Percentiles rank a stretch among this genome's conserved stretches.
These are phyloP conservation scores for Callosobruchus maculatus DNA, from an alignment of 2,888 invertebrate species.

Conservation along the genomic window DNA sequence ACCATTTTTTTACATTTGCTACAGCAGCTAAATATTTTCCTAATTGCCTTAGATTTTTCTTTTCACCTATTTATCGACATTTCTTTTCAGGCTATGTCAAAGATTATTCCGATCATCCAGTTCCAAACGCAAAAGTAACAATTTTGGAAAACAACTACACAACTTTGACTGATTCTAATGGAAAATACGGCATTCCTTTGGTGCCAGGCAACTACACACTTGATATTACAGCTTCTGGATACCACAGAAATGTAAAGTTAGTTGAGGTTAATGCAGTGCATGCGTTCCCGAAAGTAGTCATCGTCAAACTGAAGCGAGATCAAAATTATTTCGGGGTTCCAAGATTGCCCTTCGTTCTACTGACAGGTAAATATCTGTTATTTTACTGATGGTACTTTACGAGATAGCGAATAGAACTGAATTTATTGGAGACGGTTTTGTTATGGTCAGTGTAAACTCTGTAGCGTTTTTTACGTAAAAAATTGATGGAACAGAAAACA, in stretches of 20 bases:
- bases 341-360: constrained; percentile 69
- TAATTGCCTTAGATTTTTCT: no score
- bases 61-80: no score
- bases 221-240: constrained; percentile 58
- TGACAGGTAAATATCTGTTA: constrained; percentile 56
- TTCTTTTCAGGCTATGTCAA: constrained; percentile 55
- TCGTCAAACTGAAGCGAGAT: constrained; percentile 66
- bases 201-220: constrained; percentile 54
- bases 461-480: no score
- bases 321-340: constrained; percentile 72
- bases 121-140: constrained; percentile 53
- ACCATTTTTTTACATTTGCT: no score
- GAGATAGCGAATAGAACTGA: no score
- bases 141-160: constrained; percentile 48
- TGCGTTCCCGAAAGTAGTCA: constrained; percentile 54
- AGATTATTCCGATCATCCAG: constrained; percentile 58
- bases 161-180: constrained; percentile 45
- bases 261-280: constrained; percentile 38
- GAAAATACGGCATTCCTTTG: constrained; percentile 52
- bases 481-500: no score
- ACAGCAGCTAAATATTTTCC: no score
- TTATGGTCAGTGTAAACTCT: constrained; percentile 5
- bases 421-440: not conserved
- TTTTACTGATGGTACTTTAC: no score
- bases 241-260: constrained; percentile 54